Base-by-base conservation (phyloP, 2,113 vertebrate genomes). In the Blennius ocellaris region DNA sequence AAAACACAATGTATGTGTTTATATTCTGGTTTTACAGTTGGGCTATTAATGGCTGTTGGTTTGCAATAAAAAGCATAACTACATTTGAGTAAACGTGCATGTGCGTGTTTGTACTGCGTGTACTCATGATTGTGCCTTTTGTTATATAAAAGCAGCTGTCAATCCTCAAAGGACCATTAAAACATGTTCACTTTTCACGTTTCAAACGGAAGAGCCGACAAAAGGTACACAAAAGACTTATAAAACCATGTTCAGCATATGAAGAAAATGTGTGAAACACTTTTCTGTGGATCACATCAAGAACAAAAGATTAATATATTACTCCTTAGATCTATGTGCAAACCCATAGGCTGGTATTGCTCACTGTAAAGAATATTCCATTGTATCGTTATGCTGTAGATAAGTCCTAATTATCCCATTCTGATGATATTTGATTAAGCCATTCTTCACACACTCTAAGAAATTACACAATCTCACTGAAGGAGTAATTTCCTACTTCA, bases 401-500 rank as follows among this genome's bases (percentile, higher is more conserved):
- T 76, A 85, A 73, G 50, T 75, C 61, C 71, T 82, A 85, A 90
- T 89, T 89, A 86, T 89, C 84, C 82, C 60, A 66, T 53, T 75
- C 83, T 91, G 90, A 90, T 87, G 86, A 85, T 84, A 78, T 89
- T 78, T 91, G 88, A 91, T 91, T 87, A 90, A 88, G 74, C 84
- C 80, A 79, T 91, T 90, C 87, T 85, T 66, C 82, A 89, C 83
- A 85, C 86, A 80, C 88, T 80, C 82, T 83, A 76, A 86, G 76
- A 89, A 88, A 90, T 90, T 83, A 89, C 78, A 87, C 80, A 57
- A 89, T 88, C 74, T 89, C 71, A 61, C 65, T 84, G 82, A 88
- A 84, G 81, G 85, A 84, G 82, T 90, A 88, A 91, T 91, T 91
- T 91, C 75, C 88, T 85, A 87, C 90, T 91, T 89, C 84, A 90